Base-by-base conservation (phyloP, 2,113 vertebrate genomes). In the Meleagris gallopavo region DNA sequence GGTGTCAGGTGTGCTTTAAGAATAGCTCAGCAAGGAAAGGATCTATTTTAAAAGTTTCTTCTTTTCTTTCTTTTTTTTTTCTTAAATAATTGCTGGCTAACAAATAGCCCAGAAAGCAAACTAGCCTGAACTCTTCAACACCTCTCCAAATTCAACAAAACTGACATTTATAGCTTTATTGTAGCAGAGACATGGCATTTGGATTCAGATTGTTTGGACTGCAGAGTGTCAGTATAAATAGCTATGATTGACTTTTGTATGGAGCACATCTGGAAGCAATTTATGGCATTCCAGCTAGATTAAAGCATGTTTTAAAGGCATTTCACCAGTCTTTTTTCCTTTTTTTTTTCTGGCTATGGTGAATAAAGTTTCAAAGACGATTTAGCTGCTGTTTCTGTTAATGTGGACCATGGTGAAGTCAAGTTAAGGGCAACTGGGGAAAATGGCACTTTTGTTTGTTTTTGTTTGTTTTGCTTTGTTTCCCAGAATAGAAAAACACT, bases 181-280 rank as follows among this genome's bases (percentile, higher is more conserved):
- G 96, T 97, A 98, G 96, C 94, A 81, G 97, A 98, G 97, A 97
- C 98, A 97, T 97, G 97, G 97, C 97, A 97, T 98, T 98, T 97
- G 95, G 96, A 97, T 97, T 98, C 96, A 92, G 98, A 97, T 98
- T 98, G 98, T 98, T 98, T 98, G 98, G 97, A 98, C 98, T 98
- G 98, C 97, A 96, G 97, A 97, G 97, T 98, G 98, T 98, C 97
- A 98, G 98, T 98, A 98, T 98, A 98, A 98, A 98, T 98, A 98
- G 98, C 97, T 98, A 97, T 98, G 98, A 98, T 98, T 98, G 97
- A 98, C 98, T 98, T 98, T 98, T 98, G 97, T 91, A 84, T 96
- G 95, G 85, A 96, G 95, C 97, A 98, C 98, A 98, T 98, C 98
- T 98, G 98, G 98, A 98, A 98, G 97, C 97, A 98, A 98, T 99